These are phyloP conservation scores for Trissolcus brochymenae DNA, from an alignment of 2,888 invertebrate species.

Conservation along the genomic window DNA sequence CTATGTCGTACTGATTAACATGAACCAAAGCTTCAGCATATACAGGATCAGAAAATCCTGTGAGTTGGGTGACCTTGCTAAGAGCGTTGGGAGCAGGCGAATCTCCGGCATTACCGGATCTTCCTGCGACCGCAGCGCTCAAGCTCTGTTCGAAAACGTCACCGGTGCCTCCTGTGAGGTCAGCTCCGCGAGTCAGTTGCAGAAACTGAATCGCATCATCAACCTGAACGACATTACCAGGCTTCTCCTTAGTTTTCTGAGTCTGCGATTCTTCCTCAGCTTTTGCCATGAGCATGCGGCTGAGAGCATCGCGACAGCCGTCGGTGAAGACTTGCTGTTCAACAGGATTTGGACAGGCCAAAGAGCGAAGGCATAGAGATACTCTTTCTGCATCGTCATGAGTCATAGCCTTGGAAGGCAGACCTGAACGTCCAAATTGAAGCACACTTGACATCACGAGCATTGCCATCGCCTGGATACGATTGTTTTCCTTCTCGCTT, in stretches of 20 bases:
- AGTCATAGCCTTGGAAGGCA: constrained; percentile 88
- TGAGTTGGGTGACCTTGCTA: constrained; percentile 94
- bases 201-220: constrained; percentile 91
- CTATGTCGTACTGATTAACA: constrained; percentile 99
- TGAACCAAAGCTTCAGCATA: constrained; percentile 99
- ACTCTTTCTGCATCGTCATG: constrained; percentile 96
- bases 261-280: constrained; percentile 82
- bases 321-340: constrained; percentile 84
- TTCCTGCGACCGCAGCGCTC: constrained; percentile 90
- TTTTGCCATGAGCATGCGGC: constrained; percentile 89
- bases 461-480: constrained; percentile 88
- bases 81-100: constrained; percentile 80
- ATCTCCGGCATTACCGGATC: constrained; percentile 76
- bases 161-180: constrained; percentile 80
- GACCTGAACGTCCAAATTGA: constrained; percentile 83
- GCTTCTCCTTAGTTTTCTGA: constrained; percentile 83
- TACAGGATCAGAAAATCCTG: constrained; percentile 99
- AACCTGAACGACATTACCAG: constrained; percentile 83
- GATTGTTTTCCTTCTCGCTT: constrained; percentile 76
- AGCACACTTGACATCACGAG: constrained; percentile 91
- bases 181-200: constrained; percentile 84
- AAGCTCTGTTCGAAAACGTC: constrained; percentile 97
- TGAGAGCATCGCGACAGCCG: constrained; percentile 86
- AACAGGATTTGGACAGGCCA: constrained; percentile 83
- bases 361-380: constrained; percentile 86